These are phyloP conservation scores for Anthoscopus minutus DNA, from an alignment of 2,113 vertebrate species.

Conservation along the genomic window DNA sequence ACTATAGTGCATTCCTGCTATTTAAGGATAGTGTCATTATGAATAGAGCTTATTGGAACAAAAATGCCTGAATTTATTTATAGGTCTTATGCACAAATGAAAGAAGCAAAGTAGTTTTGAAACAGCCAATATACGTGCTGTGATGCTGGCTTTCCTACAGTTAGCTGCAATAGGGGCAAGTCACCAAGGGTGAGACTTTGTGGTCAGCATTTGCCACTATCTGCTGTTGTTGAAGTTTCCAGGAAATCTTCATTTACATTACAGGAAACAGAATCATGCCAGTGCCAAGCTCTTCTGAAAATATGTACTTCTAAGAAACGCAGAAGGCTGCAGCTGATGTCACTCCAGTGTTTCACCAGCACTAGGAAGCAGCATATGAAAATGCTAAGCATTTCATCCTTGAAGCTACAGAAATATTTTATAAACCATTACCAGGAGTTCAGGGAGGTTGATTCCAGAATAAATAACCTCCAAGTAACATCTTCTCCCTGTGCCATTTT, in stretches of 20 bases:
- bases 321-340: not conserved
- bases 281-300: not conserved
- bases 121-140: not conserved
- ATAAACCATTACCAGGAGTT: not conserved
- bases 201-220: not conserved
- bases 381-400: not conserved
- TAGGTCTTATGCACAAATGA: not conserved
- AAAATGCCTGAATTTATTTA: slow-evolving; percentile 43
- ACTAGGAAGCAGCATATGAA: not conserved
- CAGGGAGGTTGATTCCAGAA: not conserved
- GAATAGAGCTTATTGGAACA: slow-evolving; percentile 18
- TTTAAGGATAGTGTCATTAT: slow-evolving; percentile 34
- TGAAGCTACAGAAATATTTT: not conserved
- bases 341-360: not conserved
- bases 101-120: not conserved
- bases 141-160: not conserved
- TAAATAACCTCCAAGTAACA: not conserved
- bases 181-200: not conserved
- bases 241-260: not conserved
- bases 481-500: not conserved
- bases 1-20: not conserved
- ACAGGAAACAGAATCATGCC: not conserved
- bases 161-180: not conserved
- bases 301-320: not conserved
- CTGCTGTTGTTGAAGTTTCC: not conserved